Conservation (phyloP, 2,113 vertebrate species). For the Carettochelys insculpta region DNA sequence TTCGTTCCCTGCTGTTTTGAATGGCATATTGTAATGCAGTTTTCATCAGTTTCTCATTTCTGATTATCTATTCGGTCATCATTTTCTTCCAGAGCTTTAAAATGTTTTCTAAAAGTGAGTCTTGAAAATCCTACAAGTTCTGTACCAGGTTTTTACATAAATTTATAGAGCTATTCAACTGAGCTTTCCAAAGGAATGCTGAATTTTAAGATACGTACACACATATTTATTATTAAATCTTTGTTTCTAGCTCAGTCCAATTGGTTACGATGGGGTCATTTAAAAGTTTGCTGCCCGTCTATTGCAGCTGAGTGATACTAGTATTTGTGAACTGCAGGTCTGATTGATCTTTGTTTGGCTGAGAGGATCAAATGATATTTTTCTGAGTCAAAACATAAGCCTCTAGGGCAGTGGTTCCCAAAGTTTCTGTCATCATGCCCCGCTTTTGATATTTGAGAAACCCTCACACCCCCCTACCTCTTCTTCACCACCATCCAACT, state of each 20-base stretch:
- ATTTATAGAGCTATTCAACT: not conserved
- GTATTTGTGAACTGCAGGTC: not conserved
- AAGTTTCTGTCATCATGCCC: no score
- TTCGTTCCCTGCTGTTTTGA: constrained; percentile 32
- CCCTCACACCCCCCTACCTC: no score
- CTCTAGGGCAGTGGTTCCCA: no score
- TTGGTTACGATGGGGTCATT: not conserved
- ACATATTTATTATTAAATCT: not conserved
- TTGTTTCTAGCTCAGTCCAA: not conserved
- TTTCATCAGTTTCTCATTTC: not conserved
- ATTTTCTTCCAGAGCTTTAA: not conserved
- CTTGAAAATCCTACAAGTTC: not conserved
- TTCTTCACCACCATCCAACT: no score
- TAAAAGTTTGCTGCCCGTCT: not conserved
- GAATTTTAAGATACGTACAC: not conserved
- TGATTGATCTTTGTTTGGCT: not conserved
- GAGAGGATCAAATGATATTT: not conserved
- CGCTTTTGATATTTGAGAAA: no score
- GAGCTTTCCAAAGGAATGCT: not conserved
- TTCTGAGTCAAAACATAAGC: not conserved
- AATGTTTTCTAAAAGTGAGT: not conserved
- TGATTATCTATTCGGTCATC: constrained; percentile 2
- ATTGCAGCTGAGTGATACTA: not conserved
- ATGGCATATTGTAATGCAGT: accelerated
- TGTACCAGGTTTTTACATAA: not conserved